Conservation (phyloP, 2,113 vertebrate genomes). For the Osmerus eperlanus region DNA sequence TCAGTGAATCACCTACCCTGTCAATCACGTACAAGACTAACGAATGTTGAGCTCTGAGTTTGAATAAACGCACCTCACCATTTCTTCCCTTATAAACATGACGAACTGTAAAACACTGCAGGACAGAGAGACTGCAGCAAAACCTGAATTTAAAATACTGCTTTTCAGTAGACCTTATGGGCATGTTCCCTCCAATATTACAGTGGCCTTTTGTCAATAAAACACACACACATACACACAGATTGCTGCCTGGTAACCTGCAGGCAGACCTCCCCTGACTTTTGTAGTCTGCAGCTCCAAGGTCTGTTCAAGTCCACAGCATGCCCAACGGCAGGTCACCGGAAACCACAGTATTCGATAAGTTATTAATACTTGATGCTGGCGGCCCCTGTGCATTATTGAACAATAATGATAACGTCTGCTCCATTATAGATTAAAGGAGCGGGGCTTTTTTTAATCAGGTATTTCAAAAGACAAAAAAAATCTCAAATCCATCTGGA, state of each 20-base stretch:
- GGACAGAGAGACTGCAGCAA: conserved; percentile 2
- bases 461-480: conserved; percentile 50
- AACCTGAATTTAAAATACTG: conserved; percentile 22
- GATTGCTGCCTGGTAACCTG: not conserved
- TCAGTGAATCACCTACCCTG: too few relatives aligned
- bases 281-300: not conserved
- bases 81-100: not conserved
- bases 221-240: conserved; percentile 28
- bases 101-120: not conserved
- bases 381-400: conserved; percentile 71
- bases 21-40: too few relatives aligned
- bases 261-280: not conserved
- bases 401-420: conserved; percentile 73
- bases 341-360: conserved; percentile 65
- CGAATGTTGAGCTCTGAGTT: not conserved
- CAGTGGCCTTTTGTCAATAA: conserved; percentile 45
- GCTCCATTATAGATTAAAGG: conserved; percentile 74
- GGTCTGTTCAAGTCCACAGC: conserved; percentile 39
- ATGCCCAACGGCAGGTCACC: conserved; percentile 64
- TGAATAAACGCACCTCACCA: not conserved
- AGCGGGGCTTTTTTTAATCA: conserved; percentile 56
- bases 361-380: conserved; percentile 75
- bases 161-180: conserved; percentile 21
- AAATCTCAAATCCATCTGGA: conserved; percentile 24
- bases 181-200: conserved; percentile 37